These are phyloP conservation scores for Atopsyche davidsoni DNA, from an alignment of 1,140 invertebrate genomes.

Conservation along the genomic window DNA sequence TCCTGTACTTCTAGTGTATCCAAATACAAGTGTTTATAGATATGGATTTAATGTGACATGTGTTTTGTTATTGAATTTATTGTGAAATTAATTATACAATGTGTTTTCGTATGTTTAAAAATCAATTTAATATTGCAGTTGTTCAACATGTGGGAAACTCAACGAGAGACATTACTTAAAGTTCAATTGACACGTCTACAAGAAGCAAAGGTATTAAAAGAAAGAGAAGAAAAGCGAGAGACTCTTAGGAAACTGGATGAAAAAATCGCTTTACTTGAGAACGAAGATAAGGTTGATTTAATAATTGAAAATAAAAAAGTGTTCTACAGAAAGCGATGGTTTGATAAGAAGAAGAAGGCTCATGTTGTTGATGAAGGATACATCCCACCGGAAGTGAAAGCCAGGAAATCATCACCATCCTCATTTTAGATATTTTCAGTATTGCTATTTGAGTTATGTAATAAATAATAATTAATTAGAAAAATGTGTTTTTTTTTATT, in stretches of 20 bases:
- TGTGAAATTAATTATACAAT: constrained; percentile 11
- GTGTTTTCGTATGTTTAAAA: constrained; percentile 3
- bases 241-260: constrained; percentile 55
- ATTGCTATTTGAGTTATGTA: too few relatives aligned
- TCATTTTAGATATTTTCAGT: too few relatives aligned
- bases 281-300: constrained; percentile 66
- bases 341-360: constrained; percentile 43
- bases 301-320: constrained; percentile 56
- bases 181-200: constrained; percentile 52
- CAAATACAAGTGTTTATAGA: neutral
- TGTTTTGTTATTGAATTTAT: constrained; percentile 17
- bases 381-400: constrained; percentile 58
- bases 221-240: constrained; percentile 55
- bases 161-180: constrained; percentile 51
- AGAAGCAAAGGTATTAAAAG: constrained; percentile 46
- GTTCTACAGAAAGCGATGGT: constrained; percentile 42
- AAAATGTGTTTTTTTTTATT: too few relatives aligned
- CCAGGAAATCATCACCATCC: constrained; percentile 1
- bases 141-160: constrained; percentile 53
- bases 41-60: neutral
- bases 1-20: neutral
- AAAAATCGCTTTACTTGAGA: constrained; percentile 72
- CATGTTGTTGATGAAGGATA: constrained; percentile 53
- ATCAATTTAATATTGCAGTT: constrained; percentile 39
- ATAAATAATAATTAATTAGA: too few relatives aligned